Base-by-base conservation (phyloP, 2,797 vertebrate species). In the Sardinella longiceps region DNA sequence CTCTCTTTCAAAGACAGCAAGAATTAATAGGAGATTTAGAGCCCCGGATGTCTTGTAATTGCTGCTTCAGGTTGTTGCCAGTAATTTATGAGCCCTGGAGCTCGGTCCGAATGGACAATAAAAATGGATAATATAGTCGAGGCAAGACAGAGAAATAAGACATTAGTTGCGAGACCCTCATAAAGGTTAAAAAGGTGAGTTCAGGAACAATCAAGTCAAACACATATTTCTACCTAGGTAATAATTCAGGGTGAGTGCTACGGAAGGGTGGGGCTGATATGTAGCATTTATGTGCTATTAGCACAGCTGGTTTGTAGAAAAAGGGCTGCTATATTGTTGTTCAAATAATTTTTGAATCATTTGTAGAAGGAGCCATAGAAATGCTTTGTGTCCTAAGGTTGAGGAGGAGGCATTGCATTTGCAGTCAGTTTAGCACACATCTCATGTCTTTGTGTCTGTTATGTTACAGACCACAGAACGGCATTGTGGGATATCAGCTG, bases 31-130 rank as follows among this genome's bases (percentile, higher is more conserved):
- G 91, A 94, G 91, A 95, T 94, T 95, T 94, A 95, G 93, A 91
- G 92, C 91, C 93, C 92, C 92, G 93, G 93, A 95, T 95, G 93
- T 91, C 93, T 93, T 91, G 91, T 95, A 94, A 95, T 96, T 93
- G 93, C 91, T 89, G 90, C 92, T 93, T 92, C 91, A 94, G 92
- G 91, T 94, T 92, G 90, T 91, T 90, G 87, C 87, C 88, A 84
- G 85, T 92, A 91, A 92, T 93, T 95, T 93, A 92, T 84, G 89
- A 91, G 90, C 92, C 89, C 90, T 89, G 89, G 88, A 46, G 77
- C 83, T 85, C 82, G 80, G 90, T 91, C 91, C 94, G 92, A 95
- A 95, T 92, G 92, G 91, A 88, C 92, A 93, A 90, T 94, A 93
- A 95, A 94, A 93, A 85, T 77, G 86, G 86, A 92, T 93, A 92